Conservation (phyloP, 2,888 invertebrate species). For the Rambutsinella grinnellia region DNA sequence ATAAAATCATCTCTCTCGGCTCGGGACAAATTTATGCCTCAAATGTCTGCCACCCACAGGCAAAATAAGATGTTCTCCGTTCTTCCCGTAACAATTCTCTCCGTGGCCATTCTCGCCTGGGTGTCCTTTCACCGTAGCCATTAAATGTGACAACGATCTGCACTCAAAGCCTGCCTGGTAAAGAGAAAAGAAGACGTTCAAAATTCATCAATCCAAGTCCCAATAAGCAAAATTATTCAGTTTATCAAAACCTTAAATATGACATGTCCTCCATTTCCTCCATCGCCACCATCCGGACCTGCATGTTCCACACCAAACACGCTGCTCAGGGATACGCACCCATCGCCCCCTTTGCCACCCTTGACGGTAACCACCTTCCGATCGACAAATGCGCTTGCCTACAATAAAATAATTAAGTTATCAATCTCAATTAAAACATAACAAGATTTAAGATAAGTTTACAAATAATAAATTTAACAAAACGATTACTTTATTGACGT, state of each 20-base stretch:
- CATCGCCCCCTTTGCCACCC: constrained; percentile 95
- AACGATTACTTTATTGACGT: constrained; percentile 16
- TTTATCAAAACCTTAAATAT: constrained; percentile 76
- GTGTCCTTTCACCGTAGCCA: constrained; percentile 75
- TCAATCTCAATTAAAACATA: constrained; percentile 8
- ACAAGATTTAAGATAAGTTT: not conserved
- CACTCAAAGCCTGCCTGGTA: constrained; percentile 77
- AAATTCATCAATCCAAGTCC: not conserved
- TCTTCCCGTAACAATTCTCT: constrained; percentile 87
- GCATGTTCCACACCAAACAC: constrained; percentile 87
- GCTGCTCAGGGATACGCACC: constrained; percentile 88
- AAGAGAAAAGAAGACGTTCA: constrained; percentile 45
- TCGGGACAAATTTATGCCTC: too few relatives aligned
- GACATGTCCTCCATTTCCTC: constrained; percentile 95
- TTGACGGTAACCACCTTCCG: constrained; percentile 76
- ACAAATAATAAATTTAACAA: not conserved
- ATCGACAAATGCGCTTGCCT: constrained; percentile 77
- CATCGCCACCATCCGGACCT: constrained; percentile 97
- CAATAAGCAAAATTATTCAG: not conserved
- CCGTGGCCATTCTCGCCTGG: constrained; percentile 81
- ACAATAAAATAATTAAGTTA: too few relatives aligned
- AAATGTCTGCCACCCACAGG: constrained; percentile 68
- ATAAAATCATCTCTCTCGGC: too few relatives aligned
- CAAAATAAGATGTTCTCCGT: constrained; percentile 78
- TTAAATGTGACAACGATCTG: constrained; percentile 80